Conservation (phyloP, 2,888 invertebrate species). For the Agapetus fuscipes region DNA sequence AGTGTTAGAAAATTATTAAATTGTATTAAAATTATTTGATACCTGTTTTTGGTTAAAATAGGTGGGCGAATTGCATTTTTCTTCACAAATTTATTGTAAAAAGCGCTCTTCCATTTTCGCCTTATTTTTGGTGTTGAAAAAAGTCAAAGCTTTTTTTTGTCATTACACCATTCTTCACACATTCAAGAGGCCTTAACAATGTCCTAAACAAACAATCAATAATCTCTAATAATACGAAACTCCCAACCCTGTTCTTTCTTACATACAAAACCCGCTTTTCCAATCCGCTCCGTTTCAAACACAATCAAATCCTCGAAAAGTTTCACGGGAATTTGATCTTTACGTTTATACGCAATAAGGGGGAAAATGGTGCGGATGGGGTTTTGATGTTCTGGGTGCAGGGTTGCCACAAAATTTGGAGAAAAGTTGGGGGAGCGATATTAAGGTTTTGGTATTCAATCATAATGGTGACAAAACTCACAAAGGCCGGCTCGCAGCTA, state of each 20-base stretch:
- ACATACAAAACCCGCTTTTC: not conserved
- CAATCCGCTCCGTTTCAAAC: not conserved
- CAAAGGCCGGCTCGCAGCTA: constrained; percentile 17
- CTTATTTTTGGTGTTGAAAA: no score
- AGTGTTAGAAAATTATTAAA: no score
- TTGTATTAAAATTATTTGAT: no score
- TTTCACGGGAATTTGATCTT: not conserved
- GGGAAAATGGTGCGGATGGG: not conserved
- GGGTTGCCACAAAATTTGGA: no score
- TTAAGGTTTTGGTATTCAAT: constrained; percentile 20
- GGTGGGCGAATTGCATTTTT: no score
- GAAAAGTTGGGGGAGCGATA: constrained; percentile 14
- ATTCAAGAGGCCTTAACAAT: no score
- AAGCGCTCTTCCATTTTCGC: no score
- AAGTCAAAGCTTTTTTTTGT: no score
- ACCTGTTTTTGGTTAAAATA: no score
- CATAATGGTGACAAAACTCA: constrained; percentile 21
- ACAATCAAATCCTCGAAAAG: not conserved
- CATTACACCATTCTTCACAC: no score
- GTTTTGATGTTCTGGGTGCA: not conserved
- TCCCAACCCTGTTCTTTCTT: not conserved
- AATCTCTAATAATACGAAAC: not conserved
- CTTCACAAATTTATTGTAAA: no score
- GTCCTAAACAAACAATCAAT: not conserved
- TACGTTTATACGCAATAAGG: no score